Evolutionary conservation across 2,113 vertebrate species (phyloP), one percentile per base, ranked within the genome.

Genomic region (Heteronetta atricapilla): DNA sequence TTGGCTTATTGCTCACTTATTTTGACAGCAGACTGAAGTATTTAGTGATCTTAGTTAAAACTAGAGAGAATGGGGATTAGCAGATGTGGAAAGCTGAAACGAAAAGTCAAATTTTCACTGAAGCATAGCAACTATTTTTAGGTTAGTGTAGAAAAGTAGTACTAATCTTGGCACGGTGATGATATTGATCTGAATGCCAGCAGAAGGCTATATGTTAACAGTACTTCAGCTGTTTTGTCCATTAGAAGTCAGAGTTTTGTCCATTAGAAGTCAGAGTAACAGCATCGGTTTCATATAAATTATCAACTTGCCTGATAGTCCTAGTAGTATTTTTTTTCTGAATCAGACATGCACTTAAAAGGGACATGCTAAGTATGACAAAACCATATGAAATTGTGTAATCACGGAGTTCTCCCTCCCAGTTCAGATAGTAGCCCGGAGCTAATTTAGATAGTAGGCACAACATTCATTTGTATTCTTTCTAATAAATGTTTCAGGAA

Each of bases 61-160:
- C 58, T 28, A 68, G 34, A n/a, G 72, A 7, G 77, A 83, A 36
- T 5, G 28, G 3, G 46, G 52, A 29, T 48, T 83, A 64, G 34
- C 38, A 78, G 80, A 76, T 91, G 58, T 44, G 52, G 48, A 75
- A 82, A 91, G 29, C 52, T 94, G 69, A 46, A 88, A 87, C 73
- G 42, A 46, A 63, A 91, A 93, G 66, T 87, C 70, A 66, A 11
- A 16, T 62, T 95, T 85, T 80, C 42, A 58, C 34, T 46, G 53
- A 81, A 86, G 69, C 83, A 36, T 78, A 46, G 64, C 76, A 68
- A 56, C 69, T 95, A 68, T 95, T 96, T 95, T 95, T 93, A 93
- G 69, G 48, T 93, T 93, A 63, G 78, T 62, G 81, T 94, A 94
- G 90, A 64, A 96, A 84, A 94, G 69, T 88, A 93, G 60, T 86